Evolutionary conservation across 2,113 vertebrate species (phyloP), one percentile per base, ranked within the genome.

Genomic region (Isurus oxyrinchus): DNA sequence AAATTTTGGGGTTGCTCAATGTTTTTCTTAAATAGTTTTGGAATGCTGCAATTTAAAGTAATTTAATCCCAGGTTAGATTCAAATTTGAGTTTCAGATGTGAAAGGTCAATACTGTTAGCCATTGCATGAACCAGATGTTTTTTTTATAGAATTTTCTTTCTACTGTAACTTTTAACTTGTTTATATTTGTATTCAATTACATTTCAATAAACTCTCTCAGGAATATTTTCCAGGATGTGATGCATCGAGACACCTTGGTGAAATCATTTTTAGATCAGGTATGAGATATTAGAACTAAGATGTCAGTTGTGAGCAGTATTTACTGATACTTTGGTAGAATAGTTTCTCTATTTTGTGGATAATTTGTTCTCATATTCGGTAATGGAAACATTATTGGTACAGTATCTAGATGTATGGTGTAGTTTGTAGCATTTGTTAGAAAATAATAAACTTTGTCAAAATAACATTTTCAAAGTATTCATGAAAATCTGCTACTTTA

Each of bases 161-260:
- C 61, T 21, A 95, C 21, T 69, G 21, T 67, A 67, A 95, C 1
- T 95, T 66, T 25, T 67, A 49, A 79, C 40, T 55, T 81, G 35
- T 25, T 40, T 53, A 86, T 94, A 35, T 59, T 76, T 53, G 31
- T 96, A 79, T 96, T 96, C 96, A 94, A 94, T 97, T 94, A 91
- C 95, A 97, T 97, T 97, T 97, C 27, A 66, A 31, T 57, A 44
- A 0, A 94, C 16, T 94, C 59, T 91, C 11, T 23, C 72, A 99
- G 99, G 97, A 99, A 99, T 97, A 98, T 99, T 97, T 99, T 99
- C 97, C 99, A 99, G 98, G 99, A 99, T 96, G 98, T 99, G 59
- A 97, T 98, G 97, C 99, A 99, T 97, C 98, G 98, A 97, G 99
- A 99, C 97, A 99, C 98, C 5, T 97, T 99, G 97, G 99, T 99